phyloP scores from a whole-genome alignment of 2,888 invertebrate genomes.

The Hermaeophaga mercurialis region DNA sequence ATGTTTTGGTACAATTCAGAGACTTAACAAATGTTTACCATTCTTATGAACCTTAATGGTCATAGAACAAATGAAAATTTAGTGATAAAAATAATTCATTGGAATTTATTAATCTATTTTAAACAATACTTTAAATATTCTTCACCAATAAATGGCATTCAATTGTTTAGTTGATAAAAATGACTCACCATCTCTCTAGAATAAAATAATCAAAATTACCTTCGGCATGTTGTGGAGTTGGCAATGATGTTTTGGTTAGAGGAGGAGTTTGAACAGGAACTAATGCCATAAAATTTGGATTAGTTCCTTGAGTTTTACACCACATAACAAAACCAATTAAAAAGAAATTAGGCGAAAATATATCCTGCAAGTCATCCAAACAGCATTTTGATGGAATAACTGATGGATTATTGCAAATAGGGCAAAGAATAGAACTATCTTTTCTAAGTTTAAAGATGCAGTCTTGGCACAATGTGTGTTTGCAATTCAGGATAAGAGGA shows the following conservation, averaged over 20 bases:
- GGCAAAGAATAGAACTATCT: conserved; percentile 55
- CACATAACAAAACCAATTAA: conserved; percentile 48
- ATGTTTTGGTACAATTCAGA: too few species aligned
- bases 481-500: conserved; percentile 69
- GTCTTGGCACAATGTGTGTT: conserved; percentile 70
- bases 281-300: conserved; percentile 16
- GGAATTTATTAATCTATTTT: too few species aligned
- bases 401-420: conserved; percentile 58
- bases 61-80: too few species aligned
- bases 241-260: neutral
- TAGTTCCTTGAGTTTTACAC: conserved; percentile 22
- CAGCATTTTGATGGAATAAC: conserved; percentile 40
- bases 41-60: too few species aligned
- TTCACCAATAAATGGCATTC: too few species aligned
- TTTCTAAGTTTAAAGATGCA: conserved; percentile 60
- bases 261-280: conserved; percentile 11
- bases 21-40: too few species aligned
- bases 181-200: too few species aligned
- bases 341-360: conserved; percentile 55
- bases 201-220: conserved; percentile 1
- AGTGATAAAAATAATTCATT: neutral
- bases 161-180: neutral
- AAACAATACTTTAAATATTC: too few species aligned
- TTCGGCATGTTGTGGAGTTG: neutral
- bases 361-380: conserved; percentile 39